Percentiles rank a stretch among this genome's conserved stretches.
phyloP scores from a whole-genome alignment of 2,888 invertebrate genomes.

The Lasioglossum vierecki region DNA sequence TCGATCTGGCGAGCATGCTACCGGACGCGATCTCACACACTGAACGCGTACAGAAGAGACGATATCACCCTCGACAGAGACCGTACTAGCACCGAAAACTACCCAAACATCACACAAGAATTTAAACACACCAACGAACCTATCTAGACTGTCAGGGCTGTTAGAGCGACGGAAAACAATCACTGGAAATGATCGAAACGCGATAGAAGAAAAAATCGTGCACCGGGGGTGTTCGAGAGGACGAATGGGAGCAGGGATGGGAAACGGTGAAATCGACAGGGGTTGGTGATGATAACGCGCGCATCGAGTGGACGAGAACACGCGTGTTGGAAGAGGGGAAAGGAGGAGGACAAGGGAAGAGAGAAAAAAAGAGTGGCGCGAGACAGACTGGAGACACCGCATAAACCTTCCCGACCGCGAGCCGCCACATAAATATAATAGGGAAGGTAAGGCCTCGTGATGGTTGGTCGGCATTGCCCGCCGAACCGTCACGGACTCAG shows the following conservation, averaged over 20 bases:
- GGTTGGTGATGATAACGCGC: constrained; percentile 20
- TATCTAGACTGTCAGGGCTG: neutral
- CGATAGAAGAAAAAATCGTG: neutral
- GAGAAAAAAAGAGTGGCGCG: constrained; percentile 56
- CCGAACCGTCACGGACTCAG: constrained; percentile 81
- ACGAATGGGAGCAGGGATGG: neutral
- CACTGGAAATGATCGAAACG: constrained; percentile 3
- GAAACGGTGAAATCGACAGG: constrained; percentile 45
- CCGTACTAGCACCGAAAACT: neutral
- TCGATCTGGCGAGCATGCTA: constrained; percentile 45
- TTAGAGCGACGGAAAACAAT: neutral
- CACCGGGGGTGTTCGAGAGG: neutral
- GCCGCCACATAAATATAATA: constrained; percentile 84
- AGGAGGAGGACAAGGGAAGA: constrained; percentile 30
- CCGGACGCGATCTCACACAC: constrained; percentile 33
- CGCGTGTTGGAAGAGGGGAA: constrained; percentile 31
- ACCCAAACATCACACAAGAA: neutral
- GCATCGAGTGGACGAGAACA: constrained; percentile 35
- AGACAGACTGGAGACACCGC: constrained; percentile 73
- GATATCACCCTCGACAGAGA: neutral
- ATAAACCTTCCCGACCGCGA: constrained; percentile 82
- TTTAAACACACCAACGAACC: neutral
- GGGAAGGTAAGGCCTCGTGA: constrained; percentile 82
- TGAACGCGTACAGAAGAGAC: constrained; percentile 29
- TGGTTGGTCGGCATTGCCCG: constrained; percentile 83